These are phyloP conservation scores for Acrobasis suavella DNA, from an alignment of 2,888 invertebrate genomes.

Conservation along the genomic window DNA sequence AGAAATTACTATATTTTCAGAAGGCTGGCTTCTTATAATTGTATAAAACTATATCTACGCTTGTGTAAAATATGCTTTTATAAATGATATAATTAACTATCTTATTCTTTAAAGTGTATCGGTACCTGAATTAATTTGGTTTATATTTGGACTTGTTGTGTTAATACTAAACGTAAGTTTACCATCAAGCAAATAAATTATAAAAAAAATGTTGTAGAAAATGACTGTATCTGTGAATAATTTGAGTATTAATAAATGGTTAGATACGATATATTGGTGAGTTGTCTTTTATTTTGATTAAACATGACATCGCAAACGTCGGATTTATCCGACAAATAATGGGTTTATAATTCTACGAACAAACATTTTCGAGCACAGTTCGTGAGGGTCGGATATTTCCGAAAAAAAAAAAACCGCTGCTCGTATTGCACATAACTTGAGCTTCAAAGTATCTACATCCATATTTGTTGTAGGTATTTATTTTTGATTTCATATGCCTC, in stretches of 20 bases:
- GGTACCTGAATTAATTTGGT: conserved; percentile 38
- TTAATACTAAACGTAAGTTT: conserved; percentile 61
- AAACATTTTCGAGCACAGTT: too few species aligned
- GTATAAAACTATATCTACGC: conserved; percentile 24
- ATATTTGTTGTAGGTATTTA: too few species aligned
- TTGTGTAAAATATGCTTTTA: conserved; percentile 27
- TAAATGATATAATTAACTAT: conserved; percentile 26
- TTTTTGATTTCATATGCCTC: too few species aligned
- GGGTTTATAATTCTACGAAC: too few species aligned
- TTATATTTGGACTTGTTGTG: conserved; percentile 28
- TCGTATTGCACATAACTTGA: too few species aligned
- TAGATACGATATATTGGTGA: conserved; percentile 53
- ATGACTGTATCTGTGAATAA: conserved; percentile 60
- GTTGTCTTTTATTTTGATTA: conserved; percentile 42
- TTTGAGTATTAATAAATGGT: conserved; percentile 68
- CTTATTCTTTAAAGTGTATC: conserved; percentile 27
- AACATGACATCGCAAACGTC: too few species aligned
- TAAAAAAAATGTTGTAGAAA: conserved; percentile 51
- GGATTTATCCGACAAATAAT: too few species aligned
- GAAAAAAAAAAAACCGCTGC: too few species aligned
- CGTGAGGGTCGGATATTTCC: too few species aligned
- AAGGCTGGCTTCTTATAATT: conserved; percentile 49
- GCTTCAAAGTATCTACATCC: too few species aligned
- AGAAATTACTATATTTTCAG: conserved; percentile 31
- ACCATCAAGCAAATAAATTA: conserved; percentile 61